Percentiles rank a stretch among this genome's conserved stretches.
Conservation (phyloP, 2,888 invertebrate genomes). For the Gerris lacustris region DNA sequence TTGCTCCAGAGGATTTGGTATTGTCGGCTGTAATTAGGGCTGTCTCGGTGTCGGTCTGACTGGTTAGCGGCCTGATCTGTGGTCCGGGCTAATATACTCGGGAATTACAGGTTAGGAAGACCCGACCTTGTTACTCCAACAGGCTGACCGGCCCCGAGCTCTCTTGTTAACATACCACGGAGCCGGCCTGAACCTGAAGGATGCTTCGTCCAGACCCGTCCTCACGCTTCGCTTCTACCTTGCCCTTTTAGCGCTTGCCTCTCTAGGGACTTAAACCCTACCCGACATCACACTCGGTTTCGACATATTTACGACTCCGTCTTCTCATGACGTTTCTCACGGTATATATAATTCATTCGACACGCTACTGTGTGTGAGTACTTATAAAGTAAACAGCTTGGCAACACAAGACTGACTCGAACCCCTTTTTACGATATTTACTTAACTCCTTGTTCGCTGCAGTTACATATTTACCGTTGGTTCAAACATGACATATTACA, state of each 20-base stretch:
- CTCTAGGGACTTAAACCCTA: neutral
- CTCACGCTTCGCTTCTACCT: neutral
- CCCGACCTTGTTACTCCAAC: neutral
- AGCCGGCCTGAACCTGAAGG: neutral
- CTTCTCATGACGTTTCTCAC: neutral
- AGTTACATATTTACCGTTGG: neutral
- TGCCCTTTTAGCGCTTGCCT: neutral
- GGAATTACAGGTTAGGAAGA: neutral
- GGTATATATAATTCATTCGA: neutral
- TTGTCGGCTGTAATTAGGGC: slow-evolving; percentile 5
- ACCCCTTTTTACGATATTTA: neutral
- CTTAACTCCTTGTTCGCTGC: neutral
- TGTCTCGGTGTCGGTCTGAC: slow-evolving; percentile 1
- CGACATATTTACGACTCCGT: neutral
- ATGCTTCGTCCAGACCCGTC: neutral
- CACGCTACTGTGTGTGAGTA: neutral
- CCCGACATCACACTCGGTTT: neutral
- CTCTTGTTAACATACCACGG: slow-evolving; percentile 5
- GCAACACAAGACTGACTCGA: neutral
- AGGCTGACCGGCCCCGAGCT: neutral
- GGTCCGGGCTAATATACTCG: slow-evolving; percentile 1
- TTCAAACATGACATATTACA: too few relatives aligned
- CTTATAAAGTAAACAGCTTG: neutral
- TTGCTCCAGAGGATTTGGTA: slow-evolving; percentile 3
- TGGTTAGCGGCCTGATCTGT: slow-evolving; percentile 5